Base-by-base conservation (phyloP, 2,113 vertebrate species). In the Dolichotis patagonum region DNA sequence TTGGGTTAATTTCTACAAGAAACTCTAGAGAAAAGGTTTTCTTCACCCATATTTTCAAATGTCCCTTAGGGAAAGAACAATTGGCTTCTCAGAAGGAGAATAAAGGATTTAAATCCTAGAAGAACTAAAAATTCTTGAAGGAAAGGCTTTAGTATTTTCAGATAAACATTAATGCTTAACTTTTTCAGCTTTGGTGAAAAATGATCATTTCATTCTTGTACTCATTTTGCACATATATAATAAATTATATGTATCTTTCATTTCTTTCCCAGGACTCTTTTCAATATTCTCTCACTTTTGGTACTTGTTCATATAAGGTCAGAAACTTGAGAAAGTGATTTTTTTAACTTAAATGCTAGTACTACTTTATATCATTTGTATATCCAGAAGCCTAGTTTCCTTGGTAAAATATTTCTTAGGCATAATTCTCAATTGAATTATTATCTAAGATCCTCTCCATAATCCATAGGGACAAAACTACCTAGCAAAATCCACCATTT, bases 321-420 rank as follows among this genome's bases (percentile, higher is more conserved):
- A n/a, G 83, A 93, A 93, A 94, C 43, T 84, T 77, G 62, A 95
- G 65, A 96, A 92, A 78, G n/a, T 49, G 14, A 94, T 58, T 62
- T 95, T 88, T 84, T 71, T 71, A 6, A 52, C 84, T 28, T 35
- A 85, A 93, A 35, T 17, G 77, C 10, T 54, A 49, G 2, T 41
- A 19, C 35, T 75, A 94, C 81, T 91, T 95, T 93, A 41, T 12
- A 63, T 75, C 35, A 85, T 89, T 95, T 95, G 9, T 95, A 81
- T 75, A 85, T 90, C 75, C 71, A 56, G 86, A 94, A 90, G 75
- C 67, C 65, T 83, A 69, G 38, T 85, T 95, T 85, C 35, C 80
- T 75, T 85, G 49, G 71, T 7, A 73, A 93, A 95, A 24, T 46
- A 93, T 94, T 94, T 88, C 58, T 46, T 82, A 93, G 11, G 43